A percentile compares a stretch with the other conserved stretches of the same genome.
phyloP scores from a whole-genome alignment of 2,113 vertebrate genomes.

The Toxotes jaculatrix region DNA sequence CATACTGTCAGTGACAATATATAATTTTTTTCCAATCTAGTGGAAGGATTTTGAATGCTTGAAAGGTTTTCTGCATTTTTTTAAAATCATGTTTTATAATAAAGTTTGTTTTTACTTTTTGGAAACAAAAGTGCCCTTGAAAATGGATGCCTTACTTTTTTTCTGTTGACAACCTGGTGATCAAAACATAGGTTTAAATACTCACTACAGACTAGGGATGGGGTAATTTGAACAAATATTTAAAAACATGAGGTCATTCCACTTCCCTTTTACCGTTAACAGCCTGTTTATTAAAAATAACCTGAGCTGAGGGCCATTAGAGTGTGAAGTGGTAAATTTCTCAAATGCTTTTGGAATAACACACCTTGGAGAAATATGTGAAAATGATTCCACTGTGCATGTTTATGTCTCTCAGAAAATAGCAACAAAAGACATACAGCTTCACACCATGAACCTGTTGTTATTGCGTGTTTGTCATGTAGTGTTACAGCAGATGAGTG shows the following conservation, averaged over 20 bases:
- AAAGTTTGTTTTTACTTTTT: constrained; percentile 38
- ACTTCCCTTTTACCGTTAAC: not conserved
- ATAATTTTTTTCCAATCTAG: not conserved
- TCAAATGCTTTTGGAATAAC: constrained; percentile 52
- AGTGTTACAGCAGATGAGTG: constrained; percentile 50
- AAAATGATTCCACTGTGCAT: constrained; percentile 47
- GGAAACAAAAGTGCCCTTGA: constrained; percentile 8
- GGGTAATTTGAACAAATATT: constrained; percentile 52
- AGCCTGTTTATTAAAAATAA: constrained; percentile 3
- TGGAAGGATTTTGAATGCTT: constrained; percentile 13
- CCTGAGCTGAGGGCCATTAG: constrained; percentile 1
- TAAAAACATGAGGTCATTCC: constrained; percentile 37
- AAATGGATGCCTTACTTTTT: not conserved
- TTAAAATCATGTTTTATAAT: constrained; percentile 38
- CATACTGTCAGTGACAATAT: not conserved
- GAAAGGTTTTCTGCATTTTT: constrained; percentile 1
- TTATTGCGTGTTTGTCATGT: constrained; percentile 40
- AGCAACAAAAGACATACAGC: not conserved
- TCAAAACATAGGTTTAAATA: not conserved
- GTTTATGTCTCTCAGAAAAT: constrained; percentile 11
- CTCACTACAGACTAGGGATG: constrained; percentile 3
- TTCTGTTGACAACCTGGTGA: not conserved
- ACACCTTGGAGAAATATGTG: constrained; percentile 49
- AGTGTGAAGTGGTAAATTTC: constrained; percentile 23
- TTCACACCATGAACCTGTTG: constrained; percentile 31